Evolutionary conservation across 2,797 vertebrate species (phyloP).

Genomic region (Micropoecilia bifurca): DNA sequence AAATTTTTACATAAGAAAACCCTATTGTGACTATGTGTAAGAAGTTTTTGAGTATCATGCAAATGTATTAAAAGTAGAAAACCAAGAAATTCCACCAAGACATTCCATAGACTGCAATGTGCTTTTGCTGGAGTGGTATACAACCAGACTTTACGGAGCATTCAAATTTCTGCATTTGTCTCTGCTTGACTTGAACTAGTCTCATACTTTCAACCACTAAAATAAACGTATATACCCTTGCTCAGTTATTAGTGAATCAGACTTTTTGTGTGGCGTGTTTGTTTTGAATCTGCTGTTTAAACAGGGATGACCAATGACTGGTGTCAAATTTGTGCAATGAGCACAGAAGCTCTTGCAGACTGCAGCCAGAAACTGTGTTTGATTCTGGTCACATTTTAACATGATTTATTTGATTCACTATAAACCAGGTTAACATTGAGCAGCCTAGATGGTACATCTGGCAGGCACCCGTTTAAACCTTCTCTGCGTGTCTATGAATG

Average conservation of each 20-base stretch:
- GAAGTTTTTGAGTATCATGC: not conserved
- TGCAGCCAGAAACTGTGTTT: slow-evolving; percentile 21
- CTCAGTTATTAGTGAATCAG: not conserved
- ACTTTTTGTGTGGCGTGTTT: not conserved
- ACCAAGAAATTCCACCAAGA: not conserved
- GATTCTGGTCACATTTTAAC: slow-evolving; percentile 35
- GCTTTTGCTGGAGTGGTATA: not conserved
- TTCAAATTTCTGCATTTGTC: not conserved
- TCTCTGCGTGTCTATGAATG: slow-evolving; percentile 54
- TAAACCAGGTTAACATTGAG: slow-evolving; percentile 34
- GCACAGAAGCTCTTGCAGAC: not conserved
- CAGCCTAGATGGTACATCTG: slow-evolving; percentile 49
- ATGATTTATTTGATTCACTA: slow-evolving; percentile 18
- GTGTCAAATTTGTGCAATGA: not conserved
- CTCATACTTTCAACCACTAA: not conserved
- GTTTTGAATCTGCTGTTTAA: not conserved
- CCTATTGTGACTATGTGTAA: not conserved
- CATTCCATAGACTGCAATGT: too few relatives aligned
- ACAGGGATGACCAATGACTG: not conserved
- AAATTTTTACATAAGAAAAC: not conserved
- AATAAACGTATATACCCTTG: not conserved
- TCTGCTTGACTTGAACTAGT: not conserved
- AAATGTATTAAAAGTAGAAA: not conserved
- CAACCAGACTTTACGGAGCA: not conserved
- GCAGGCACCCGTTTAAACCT: slow-evolving; percentile 56